Percentiles rank a stretch among this genome's conserved stretches.
phyloP scores from a whole-genome alignment of 2,888 invertebrate genomes.

The Melangyna quadrimaculata region DNA sequence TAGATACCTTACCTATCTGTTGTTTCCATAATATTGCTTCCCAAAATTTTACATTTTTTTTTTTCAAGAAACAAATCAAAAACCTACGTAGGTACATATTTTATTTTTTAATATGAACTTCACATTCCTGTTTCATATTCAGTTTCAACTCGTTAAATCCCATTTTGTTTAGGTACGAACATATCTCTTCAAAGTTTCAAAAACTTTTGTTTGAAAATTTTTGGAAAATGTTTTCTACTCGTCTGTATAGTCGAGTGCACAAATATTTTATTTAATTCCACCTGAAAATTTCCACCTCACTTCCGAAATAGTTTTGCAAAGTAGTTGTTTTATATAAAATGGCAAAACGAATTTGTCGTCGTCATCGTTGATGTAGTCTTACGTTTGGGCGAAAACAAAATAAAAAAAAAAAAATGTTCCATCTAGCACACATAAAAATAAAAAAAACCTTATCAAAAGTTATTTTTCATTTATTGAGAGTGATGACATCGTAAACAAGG shows the following conservation, averaged over 20 bases:
- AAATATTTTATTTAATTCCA: not conserved
- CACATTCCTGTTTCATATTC: not conserved
- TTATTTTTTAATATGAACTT: no score
- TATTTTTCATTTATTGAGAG: conserved; percentile 41
- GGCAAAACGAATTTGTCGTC: not conserved
- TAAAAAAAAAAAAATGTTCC: not conserved
- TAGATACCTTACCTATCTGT: no score
- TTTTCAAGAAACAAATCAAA: no score
- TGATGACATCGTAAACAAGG: conserved; percentile 37
- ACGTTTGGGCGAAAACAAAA: not conserved
- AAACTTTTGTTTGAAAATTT: not conserved
- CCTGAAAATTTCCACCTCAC: not conserved
- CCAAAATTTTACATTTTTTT: no score
- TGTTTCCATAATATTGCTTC: no score
- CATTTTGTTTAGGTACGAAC: no score
- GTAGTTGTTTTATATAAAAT: not conserved
- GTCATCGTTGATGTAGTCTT: not conserved
- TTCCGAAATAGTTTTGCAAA: not conserved
- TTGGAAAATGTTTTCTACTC: conserved; percentile 1
- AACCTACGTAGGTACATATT: no score
- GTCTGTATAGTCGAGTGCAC: not conserved
- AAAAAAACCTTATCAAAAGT: conserved; percentile 27
- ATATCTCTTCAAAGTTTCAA: not conserved
- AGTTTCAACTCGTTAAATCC: not conserved
- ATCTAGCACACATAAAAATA: not conserved